Conservation (phyloP, 1,140 invertebrate genomes). For the Lethrus apterus region DNA sequence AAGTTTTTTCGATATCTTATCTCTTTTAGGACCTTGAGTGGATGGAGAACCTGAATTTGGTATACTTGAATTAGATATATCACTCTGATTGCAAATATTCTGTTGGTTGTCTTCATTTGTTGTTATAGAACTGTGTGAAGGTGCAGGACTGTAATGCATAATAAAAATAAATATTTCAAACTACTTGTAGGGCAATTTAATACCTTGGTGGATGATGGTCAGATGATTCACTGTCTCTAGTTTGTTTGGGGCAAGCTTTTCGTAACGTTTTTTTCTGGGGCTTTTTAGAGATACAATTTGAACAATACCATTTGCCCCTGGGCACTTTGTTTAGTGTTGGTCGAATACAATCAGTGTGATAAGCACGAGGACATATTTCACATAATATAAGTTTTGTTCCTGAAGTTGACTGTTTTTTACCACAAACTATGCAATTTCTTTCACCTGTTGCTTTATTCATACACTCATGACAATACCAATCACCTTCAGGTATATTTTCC, state of each 20-base stretch:
- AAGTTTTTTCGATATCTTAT: conserved; percentile 65
- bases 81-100: conserved; percentile 29
- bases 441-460: conserved; percentile 91
- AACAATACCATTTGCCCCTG: conserved; percentile 80
- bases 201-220: conserved; percentile 54
- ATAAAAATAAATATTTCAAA: not conserved
- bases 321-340: conserved; percentile 78
- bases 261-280: conserved; percentile 57
- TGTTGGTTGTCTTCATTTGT: conserved; percentile 37
- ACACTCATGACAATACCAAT: conserved; percentile 97
- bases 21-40: conserved; percentile 54
- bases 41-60: conserved; percentile 41
- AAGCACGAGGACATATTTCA: conserved; percentile 81
- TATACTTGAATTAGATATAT: conserved; percentile 32
- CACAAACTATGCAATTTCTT: conserved; percentile 82
- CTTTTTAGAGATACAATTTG: conserved; percentile 70
- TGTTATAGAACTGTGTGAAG: conserved; percentile 39
- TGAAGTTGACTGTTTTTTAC: conserved; percentile 54
- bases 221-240: conserved; percentile 48
- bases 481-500: conserved; percentile 92
- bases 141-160: conserved; percentile 33
- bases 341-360: conserved; percentile 87
- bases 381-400: conserved; percentile 74
- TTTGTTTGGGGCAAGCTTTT: conserved; percentile 25
- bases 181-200: conserved; percentile 29